Conservation (phyloP, 2,797 vertebrate genomes). For the Mormyrus hasselquistii region DNA sequence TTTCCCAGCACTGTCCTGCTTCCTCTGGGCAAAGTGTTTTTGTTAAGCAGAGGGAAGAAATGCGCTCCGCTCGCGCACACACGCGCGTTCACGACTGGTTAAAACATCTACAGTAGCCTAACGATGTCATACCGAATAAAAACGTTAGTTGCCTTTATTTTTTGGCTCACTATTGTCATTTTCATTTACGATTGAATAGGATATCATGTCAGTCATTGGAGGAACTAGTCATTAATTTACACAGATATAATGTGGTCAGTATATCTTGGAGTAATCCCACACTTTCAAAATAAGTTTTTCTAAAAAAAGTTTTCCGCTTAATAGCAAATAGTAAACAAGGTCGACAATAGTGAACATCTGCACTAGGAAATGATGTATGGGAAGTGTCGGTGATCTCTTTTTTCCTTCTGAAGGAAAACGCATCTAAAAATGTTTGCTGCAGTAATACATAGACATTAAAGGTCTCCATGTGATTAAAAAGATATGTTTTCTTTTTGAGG, state of each 20-base stretch:
- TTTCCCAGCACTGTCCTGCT: constrained; percentile 44
- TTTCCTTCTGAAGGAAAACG: background rate
- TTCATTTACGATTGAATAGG: background rate
- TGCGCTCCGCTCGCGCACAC: constrained; percentile 38
- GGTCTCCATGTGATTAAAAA: background rate
- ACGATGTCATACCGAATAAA: background rate
- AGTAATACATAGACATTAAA: background rate
- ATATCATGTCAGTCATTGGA: background rate
- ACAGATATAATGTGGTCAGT: background rate
- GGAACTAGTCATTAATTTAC: background rate
- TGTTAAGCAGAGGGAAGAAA: constrained; percentile 31
- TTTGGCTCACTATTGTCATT: background rate
- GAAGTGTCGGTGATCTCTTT: background rate
- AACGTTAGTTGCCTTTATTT: background rate
- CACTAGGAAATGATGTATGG: background rate
- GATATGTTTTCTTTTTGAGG: constrained; percentile 7
- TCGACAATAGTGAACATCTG: background rate
- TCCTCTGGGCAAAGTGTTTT: constrained; percentile 23
- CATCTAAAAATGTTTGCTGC: background rate
- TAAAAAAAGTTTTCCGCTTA: background rate
- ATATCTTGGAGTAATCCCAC: background rate
- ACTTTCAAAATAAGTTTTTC: background rate
- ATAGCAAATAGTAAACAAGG: background rate
- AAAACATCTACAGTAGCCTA: background rate
- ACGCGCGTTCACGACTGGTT: constrained; percentile 34